Percentiles rank a stretch among this genome's conserved stretches.
phyloP scores from a whole-genome alignment of 2,113 vertebrate genomes.

The Ariopsis seemanni region DNA sequence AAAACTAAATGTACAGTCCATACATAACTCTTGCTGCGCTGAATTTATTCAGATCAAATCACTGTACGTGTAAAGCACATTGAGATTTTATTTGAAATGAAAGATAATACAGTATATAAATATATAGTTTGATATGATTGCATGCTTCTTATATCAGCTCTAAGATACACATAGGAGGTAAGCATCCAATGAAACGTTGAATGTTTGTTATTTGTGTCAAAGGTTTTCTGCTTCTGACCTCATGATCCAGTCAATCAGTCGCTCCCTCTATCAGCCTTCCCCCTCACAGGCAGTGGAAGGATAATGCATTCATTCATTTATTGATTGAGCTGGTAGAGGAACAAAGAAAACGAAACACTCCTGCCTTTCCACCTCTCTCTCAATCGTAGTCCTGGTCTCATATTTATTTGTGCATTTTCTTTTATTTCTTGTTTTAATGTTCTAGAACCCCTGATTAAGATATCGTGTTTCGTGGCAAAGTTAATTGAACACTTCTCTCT shows the following conservation, averaged over 20 bases:
- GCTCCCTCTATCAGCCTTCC: constrained; percentile 34
- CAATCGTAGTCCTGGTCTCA: background rate
- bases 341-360: constrained; percentile 39
- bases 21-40: background rate
- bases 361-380: constrained; percentile 9
- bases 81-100: background rate
- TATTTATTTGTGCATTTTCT: background rate
- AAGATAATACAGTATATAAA: background rate
- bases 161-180: background rate
- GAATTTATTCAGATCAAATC: background rate
- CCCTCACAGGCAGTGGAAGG: constrained; percentile 29
- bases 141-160: background rate
- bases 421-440: background rate
- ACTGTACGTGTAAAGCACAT: background rate
- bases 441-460: background rate
- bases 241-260: constrained; percentile 45
- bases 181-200: background rate
- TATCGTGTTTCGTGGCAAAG: background rate
- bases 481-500: background rate
- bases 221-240: constrained; percentile 2
- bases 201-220: constrained; percentile 23
- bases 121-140: background rate
- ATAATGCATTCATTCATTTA: constrained; percentile 55
- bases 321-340: constrained; percentile 48
- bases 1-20: background rate